Conservation (phyloP, 92 coral and sea anemone genomes). For the Anthopleura xanthogrammica region DNA sequence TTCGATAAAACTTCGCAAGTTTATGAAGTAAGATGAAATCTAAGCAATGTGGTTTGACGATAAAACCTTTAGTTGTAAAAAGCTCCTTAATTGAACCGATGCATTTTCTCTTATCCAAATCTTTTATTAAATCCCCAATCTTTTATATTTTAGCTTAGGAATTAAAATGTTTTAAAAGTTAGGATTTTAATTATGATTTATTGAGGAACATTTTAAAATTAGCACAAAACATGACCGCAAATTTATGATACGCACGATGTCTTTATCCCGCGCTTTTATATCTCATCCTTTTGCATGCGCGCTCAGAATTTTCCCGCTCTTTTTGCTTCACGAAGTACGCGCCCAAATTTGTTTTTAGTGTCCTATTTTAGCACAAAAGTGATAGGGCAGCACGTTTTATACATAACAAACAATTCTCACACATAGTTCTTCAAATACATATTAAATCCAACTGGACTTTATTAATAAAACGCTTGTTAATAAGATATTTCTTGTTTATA, state of each 20-base stretch:
- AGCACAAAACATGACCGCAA: background rate
- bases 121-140: background rate
- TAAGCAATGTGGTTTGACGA: background rate
- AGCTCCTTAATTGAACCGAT: background rate
- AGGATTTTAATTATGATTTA: constrained; percentile 1
- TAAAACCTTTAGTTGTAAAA: background rate
- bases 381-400: background rate
- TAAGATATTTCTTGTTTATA: background rate
- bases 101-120: background rate
- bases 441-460: background rate
- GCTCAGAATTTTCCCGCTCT: background rate
- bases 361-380: background rate
- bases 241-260: background rate
- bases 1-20: background rate
- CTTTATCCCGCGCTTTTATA: background rate
- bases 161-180: background rate
- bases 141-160: background rate
- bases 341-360: background rate
- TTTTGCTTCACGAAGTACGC: background rate
- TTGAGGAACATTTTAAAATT: background rate
- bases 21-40: background rate
- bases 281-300: background rate
- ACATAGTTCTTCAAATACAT: background rate
- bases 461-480: background rate
- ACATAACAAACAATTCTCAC: background rate